phyloP scores from a whole-genome alignment of 2,113 vertebrate species.

The Notothenia rossii region DNA sequence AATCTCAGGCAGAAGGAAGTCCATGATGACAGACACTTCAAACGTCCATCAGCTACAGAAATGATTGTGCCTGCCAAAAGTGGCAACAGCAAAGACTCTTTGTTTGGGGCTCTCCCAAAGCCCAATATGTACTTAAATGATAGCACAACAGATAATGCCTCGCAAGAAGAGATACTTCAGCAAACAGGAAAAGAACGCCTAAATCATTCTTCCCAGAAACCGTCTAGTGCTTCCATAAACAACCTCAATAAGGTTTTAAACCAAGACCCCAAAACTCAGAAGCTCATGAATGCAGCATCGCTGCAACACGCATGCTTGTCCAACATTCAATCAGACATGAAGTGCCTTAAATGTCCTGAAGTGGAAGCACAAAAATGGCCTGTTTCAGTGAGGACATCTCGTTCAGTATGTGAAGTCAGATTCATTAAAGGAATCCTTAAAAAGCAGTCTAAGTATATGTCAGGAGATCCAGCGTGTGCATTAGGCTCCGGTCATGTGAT shows the following conservation, averaged over 20 bases:
- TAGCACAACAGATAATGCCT: slow-evolving; percentile 34
- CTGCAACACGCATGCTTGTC: slow-evolving; percentile 52
- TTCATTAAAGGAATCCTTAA: slow-evolving; percentile 91
- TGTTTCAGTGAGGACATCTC: slow-evolving; percentile 49
- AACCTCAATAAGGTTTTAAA: slow-evolving; percentile 69
- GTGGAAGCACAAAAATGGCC: slow-evolving; percentile 18
- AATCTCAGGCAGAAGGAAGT: slow-evolving; percentile 72
- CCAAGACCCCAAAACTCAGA: slow-evolving; percentile 62
- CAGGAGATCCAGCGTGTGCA: slow-evolving; percentile 52
- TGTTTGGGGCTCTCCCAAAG: slow-evolving; percentile 31
- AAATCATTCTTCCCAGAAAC: slow-evolving; percentile 39
- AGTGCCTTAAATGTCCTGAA: slow-evolving; percentile 32
- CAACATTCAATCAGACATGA: slow-evolving; percentile 48
- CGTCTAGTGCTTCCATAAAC: slow-evolving; percentile 45
- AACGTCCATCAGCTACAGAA: slow-evolving; percentile 73
- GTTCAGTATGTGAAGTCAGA: slow-evolving; percentile 64
- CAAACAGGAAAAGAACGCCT: slow-evolving; percentile 37
- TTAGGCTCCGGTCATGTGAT: slow-evolving; percentile 67
- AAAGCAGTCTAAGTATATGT: slow-evolving; percentile 84
- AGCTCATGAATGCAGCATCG: slow-evolving; percentile 49
- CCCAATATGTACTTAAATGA: slow-evolving; percentile 45
- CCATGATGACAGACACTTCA: slow-evolving; percentile 66
- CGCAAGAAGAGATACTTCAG: slow-evolving; percentile 23
- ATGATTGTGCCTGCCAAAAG: slow-evolving; percentile 70
- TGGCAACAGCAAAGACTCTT: slow-evolving; percentile 55